Base-by-base conservation (phyloP, 2,888 invertebrate genomes). In the Synanthedon tipuliformis region DNA sequence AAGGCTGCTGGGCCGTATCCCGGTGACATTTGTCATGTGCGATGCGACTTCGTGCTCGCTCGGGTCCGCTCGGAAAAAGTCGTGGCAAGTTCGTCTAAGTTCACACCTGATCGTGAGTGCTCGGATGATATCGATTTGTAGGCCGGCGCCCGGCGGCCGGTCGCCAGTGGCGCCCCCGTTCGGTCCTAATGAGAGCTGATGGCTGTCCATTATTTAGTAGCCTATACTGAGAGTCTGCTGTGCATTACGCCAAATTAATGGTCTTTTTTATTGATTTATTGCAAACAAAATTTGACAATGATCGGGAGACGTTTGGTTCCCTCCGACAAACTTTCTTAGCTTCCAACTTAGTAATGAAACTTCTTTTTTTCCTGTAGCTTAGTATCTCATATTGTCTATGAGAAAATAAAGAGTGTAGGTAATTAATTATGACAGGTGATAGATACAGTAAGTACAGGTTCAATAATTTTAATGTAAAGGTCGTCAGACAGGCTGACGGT, bases 201-300 rank as follows among this genome's bases (percentile, higher is more conserved):
- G 75, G 78, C 70, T 71, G 80, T 83, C 80, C 82, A 85, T 86
- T 83, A 86, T 85, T 83, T 80, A 83, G 78, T 80, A 79, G 76
- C 78, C 72, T 3, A 34, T 10, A 8, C 34, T 75, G 79, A 79
- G 77, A 77, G 34, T 34, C 34, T 34, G 34, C 73, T 65, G 73
- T 69, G 72, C 68, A 72, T 75, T 75, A 68, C 74, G 78, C 75
- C 69, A 81, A 81, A 85, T 85, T 81, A 82, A 84, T 83, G 80
- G 78, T 71, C 68, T 73, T 79, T 34, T 80, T 78, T 81, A 85
- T 86, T 84, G 85, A 85, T 85, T 85, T 78, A 83, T 81, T 73
- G 77, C 76, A 69, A 68, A 70, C 71, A 68, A 76, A 80, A 79
- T 79, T 79, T 80, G 77, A 79, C 76, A 81, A 81, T 78, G 79